phyloP scores from a whole-genome alignment of 1,140 invertebrate genomes.

The Apocrypta bakeri region DNA sequence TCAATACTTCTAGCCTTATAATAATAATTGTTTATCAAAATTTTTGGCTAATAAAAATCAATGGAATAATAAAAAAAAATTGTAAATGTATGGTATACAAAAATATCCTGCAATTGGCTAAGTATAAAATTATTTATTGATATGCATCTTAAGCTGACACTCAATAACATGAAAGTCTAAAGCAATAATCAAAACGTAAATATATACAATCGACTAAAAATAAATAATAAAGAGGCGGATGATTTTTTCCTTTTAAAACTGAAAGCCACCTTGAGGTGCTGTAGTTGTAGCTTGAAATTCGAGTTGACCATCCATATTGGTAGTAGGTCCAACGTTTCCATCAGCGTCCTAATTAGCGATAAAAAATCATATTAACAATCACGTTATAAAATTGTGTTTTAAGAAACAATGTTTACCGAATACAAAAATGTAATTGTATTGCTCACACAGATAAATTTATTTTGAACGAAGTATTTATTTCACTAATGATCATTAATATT shows the following conservation, averaged over 20 bases:
- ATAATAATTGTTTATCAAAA: background rate
- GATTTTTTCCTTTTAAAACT: constrained; percentile 55
- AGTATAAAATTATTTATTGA: constrained; percentile 3
- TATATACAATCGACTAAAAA: constrained; percentile 42
- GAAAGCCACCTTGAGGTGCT: constrained; percentile 57
- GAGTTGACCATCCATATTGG: constrained; percentile 56
- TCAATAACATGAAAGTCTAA: constrained; percentile 32
- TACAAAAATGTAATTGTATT: background rate
- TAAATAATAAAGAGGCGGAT: constrained; percentile 1
- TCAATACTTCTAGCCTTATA: background rate
- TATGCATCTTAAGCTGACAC: constrained; percentile 17
- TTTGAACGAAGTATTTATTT: background rate
- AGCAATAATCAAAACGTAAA: constrained; percentile 39
- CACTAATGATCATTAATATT: background rate
- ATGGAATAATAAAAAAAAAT: background rate
- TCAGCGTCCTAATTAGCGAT: constrained; percentile 58
- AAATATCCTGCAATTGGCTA: constrained; percentile 20
- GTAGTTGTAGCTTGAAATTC: constrained; percentile 62
- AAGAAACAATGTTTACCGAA: background rate
- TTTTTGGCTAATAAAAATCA: background rate
- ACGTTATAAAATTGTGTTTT: background rate
- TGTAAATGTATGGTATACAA: constrained; percentile 5
- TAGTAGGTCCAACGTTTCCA: constrained; percentile 47
- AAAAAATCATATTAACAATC: constrained; percentile 30
- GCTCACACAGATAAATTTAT: background rate